A percentile compares a stretch with the other conserved stretches of the same genome.
These are phyloP conservation scores for Lates calcarifer DNA, from an alignment of 2,113 vertebrate genomes.

Conservation along the genomic window DNA sequence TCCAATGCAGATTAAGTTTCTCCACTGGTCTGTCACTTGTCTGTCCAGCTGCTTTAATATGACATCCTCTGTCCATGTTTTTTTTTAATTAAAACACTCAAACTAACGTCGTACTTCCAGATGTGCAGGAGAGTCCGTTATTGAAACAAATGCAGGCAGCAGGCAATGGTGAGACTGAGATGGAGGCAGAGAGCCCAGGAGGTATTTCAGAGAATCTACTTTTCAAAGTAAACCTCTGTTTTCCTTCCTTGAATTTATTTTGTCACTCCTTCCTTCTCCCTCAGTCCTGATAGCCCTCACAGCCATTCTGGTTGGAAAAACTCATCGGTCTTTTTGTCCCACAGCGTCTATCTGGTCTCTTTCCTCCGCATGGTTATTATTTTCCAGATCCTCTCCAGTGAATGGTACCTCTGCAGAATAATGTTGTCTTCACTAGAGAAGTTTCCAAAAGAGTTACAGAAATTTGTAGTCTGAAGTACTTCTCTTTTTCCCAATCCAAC, in stretches of 20 bases:
- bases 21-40: constrained; percentile 2
- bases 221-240: constrained; percentile 55
- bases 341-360: constrained; percentile 36
- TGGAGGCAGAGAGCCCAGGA: constrained; percentile 79
- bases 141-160: constrained; percentile 80
- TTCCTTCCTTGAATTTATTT: constrained; percentile 32
- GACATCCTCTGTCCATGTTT: constrained; percentile 42
- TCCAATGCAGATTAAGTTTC: not conserved
- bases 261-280: constrained; percentile 45
- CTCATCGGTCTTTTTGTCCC: constrained; percentile 36
- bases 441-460: not conserved
- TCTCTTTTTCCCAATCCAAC: not conserved
- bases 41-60: constrained; percentile 20
- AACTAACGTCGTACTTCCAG: constrained; percentile 82
- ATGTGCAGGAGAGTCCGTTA: constrained; percentile 82
- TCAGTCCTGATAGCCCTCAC: constrained; percentile 21
- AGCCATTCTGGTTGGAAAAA: constrained; percentile 51
- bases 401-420: constrained; percentile 16
- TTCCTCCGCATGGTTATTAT: constrained; percentile 66
- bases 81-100: constrained; percentile 42
- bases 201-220: constrained; percentile 81
- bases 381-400: constrained; percentile 41
- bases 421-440: constrained; percentile 16
- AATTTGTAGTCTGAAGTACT: constrained; percentile 36
- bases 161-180: constrained; percentile 75